Evolutionary conservation across 2,113 vertebrate genomes (phyloP), one percentile per base, ranked within the genome.

Genomic region (Psilopsiagon aymara): DNA sequence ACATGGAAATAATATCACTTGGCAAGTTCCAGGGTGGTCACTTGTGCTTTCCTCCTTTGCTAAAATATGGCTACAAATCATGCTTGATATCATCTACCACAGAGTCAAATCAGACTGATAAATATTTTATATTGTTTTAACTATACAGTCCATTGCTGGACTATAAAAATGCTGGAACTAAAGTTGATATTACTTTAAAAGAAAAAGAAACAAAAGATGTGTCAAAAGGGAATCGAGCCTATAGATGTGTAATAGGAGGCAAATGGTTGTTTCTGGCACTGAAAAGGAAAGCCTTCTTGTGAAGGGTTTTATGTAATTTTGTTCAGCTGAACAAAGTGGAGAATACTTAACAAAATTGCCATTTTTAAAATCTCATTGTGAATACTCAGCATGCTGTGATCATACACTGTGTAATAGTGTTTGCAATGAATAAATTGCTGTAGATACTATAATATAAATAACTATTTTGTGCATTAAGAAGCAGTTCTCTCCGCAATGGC

Each of bases 391-490:
- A 88, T 79, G 82, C 86, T 94, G 75, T 97, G 92, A 91, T 97
- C 95, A 88, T 95, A 95, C 94, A 86, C 76, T 94, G 79, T 95
- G 44, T 97, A 96, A 95, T 97, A 97, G 90, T 96, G 82, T 97
- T 97, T 98, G 78, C 73, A 67, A 29, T 86, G 92, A 94, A 93
- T 94, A 95, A 96, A 97, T 96, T 93, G 90, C 95, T 94, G 90
- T 89, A 96, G 91, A 96, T 96, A 86, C 70, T 95, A 71, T 96
- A 97, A 96, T 92, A 97, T 86, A 96, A 96, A 96, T 92, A 96
- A 92, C 90, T 95, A 31, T 41, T 95, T 95, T 71, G 75, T 94
- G 84, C 93, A 94, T 96, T 96, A 95, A 87, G 69, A 89, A 86
- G 93, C 75, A 85, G 71, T 93, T 95, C 69, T 84, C 74, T 91